Base-by-base conservation (phyloP, 2,888 invertebrate species). In the Patella depressa region DNA sequence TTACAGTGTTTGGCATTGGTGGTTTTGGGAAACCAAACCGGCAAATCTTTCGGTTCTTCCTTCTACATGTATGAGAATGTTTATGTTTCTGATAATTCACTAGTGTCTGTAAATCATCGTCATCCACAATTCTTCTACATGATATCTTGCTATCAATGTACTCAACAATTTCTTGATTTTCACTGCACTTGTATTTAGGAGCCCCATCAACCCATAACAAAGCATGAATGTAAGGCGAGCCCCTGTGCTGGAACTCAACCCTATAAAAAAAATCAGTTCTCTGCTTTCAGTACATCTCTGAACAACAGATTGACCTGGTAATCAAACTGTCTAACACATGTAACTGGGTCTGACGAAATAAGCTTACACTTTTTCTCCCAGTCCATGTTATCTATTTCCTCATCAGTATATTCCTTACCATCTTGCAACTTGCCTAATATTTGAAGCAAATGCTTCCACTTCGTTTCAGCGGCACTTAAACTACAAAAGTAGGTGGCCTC, bases 141-240 rank as follows among this genome's bases (percentile, higher is more conserved):
- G n/a, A n/a, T n/a, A n/a, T n/a, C n/a, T n/a, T n/a, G n/a, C n/a
- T n/a, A n/a, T n/a, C n/a, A n/a, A n/a, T n/a, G n/a, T n/a, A n/a
- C n/a, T n/a, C n/a, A n/a, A n/a, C n/a, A n/a, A n/a, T n/a, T n/a
- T n/a, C n/a, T n/a, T n/a, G n/a, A n/a, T n/a, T n/a, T n/a, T n/a
- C n/a, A n/a, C n/a, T n/a, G n/a, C n/a, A n/a, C n/a, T n/a, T n/a
- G n/a, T n/a, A n/a, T n/a, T n/a, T n/a, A n/a, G n/a, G n/a, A n/a
- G n/a, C n/a, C n/a, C n/a, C n/a, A n/a, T n/a, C n/a, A n/a, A n/a
- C n/a, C n/a, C n/a, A n/a, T n/a, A n/a, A n/a, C n/a, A n/a, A n/a
- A n/a, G n/a, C n/a, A 71, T 85, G 84, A 9, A 84, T 79, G 75
- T 85, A 83, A 15, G 85, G 84, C 12, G 82, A 83, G 3, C 86